phyloP scores from a whole-genome alignment of 2,888 invertebrate species.

The Hecatera dysodea region DNA sequence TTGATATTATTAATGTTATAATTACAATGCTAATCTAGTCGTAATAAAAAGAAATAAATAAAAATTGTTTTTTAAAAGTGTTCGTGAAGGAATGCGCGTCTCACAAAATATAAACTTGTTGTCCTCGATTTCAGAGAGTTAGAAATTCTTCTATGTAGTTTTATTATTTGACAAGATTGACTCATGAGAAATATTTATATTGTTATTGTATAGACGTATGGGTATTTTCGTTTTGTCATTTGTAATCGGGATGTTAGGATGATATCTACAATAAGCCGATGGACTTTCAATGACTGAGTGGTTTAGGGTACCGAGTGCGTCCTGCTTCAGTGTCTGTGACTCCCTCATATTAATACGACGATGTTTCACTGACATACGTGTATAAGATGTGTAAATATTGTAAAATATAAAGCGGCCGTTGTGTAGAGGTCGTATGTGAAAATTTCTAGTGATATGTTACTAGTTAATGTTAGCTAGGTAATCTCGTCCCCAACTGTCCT shows the following conservation, averaged over 20 bases:
- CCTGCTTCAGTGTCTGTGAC: conserved; percentile 83
- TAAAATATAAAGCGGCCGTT: conserved; percentile 88
- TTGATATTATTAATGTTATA: conserved; percentile 82
- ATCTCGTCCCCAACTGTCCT: conserved; percentile 90
- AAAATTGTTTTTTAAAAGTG: conserved; percentile 76
- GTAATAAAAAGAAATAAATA: conserved; percentile 72
- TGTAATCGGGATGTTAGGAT: conserved; percentile 86
- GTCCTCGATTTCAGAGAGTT: conserved; percentile 85
- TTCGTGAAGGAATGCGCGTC: conserved; percentile 76
- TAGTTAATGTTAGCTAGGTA: conserved; percentile 91
- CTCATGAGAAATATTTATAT: conserved; percentile 85
- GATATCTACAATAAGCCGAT: conserved; percentile 85
- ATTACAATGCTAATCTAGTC: conserved; percentile 79
- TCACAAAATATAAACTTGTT: conserved; percentile 81
- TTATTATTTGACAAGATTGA: conserved; percentile 86
- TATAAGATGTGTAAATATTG: conserved; percentile 90
- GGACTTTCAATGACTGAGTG: conserved; percentile 90
- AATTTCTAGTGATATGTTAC: conserved; percentile 89
- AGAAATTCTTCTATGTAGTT: conserved; percentile 87
- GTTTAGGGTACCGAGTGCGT: conserved; percentile 82
- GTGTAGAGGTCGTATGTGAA: conserved; percentile 88
- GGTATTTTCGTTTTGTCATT: conserved; percentile 85
- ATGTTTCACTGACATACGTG: conserved; percentile 81
- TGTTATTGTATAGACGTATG: conserved; percentile 88
- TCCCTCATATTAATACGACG: conserved; percentile 76